Evolutionary conservation across 2,888 invertebrate species (phyloP).

Genomic region (Pterostichus niger): DNA sequence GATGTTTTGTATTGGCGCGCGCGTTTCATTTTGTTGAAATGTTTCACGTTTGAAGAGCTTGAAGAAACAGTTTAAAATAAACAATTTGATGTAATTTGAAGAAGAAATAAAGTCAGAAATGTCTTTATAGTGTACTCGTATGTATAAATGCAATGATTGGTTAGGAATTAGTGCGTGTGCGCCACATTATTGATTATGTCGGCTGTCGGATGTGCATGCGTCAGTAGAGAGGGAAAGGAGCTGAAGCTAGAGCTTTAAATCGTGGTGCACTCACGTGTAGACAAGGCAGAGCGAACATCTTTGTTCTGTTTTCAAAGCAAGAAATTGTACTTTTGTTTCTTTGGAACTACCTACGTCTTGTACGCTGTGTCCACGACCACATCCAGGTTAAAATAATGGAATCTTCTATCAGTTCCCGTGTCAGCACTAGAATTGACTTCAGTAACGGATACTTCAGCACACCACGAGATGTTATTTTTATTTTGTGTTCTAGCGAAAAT

Average conservation of each 20-base stretch:
- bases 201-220: slow-evolving; percentile 39
- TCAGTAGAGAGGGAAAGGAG: slow-evolving; percentile 41
- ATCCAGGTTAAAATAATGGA: slow-evolving; percentile 37
- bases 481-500: slow-evolving; percentile 18
- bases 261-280: slow-evolving; percentile 42
- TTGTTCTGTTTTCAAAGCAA: slow-evolving; percentile 35
- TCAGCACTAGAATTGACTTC: slow-evolving; percentile 25
- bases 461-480: slow-evolving; percentile 5
- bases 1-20: too few relatives aligned
- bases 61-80: neutral
- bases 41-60: too few relatives aligned
- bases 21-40: too few relatives aligned
- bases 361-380: slow-evolving; percentile 11
- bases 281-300: slow-evolving; percentile 17
- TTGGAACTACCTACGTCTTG: slow-evolving; percentile 33
- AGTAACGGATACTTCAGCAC: neutral
- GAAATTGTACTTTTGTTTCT: slow-evolving; percentile 44
- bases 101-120: slow-evolving; percentile 16
- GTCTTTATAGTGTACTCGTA: neutral
- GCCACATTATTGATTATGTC: slow-evolving; percentile 37
- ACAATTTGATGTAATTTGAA: neutral
- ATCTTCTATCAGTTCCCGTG: slow-evolving; percentile 37
- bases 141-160: slow-evolving; percentile 31
- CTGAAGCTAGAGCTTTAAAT: slow-evolving; percentile 10
- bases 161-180: slow-evolving; percentile 45